phyloP scores from a whole-genome alignment of 2,113 vertebrate species.

The Lathamus discolor region DNA sequence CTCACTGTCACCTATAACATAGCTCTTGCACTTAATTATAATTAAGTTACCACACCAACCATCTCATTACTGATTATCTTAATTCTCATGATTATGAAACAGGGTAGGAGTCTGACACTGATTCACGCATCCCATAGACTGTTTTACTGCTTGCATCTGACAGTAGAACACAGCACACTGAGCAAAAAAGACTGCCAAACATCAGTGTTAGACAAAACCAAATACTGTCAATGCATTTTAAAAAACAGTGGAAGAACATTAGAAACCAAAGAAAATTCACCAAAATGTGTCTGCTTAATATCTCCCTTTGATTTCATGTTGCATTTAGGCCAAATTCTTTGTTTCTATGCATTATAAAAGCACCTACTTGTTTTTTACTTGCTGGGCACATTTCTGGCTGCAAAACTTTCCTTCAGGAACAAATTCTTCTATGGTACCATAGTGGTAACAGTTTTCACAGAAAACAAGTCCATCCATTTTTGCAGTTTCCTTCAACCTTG shows the following conservation, averaged over 20 bases:
- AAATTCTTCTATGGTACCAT: constrained; percentile 79
- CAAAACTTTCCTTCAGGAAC: constrained; percentile 80
- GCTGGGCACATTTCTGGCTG: constrained; percentile 82
- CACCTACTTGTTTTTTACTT: constrained; percentile 83
- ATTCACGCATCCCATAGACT: constrained; percentile 24
- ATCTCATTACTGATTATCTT: constrained; percentile 43
- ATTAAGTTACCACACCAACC: constrained; percentile 42
- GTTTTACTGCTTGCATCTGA: not conserved
- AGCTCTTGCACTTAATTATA: constrained; percentile 32
- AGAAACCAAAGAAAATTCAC: not conserved
- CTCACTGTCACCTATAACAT: not conserved
- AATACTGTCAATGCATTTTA: not conserved
- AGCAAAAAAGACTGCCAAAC: not conserved
- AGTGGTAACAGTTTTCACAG: constrained; percentile 83
- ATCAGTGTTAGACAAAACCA: not conserved
- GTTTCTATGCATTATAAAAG: not conserved
- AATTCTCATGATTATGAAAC: constrained; percentile 43
- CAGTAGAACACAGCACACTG: not conserved
- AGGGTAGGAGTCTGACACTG: constrained; percentile 7
- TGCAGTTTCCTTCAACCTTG: constrained; percentile 75
- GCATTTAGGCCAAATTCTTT: not conserved
- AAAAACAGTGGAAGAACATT: not conserved
- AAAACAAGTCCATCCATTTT: constrained; percentile 78
- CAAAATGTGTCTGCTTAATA: not conserved
- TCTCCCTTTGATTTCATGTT: not conserved